phyloP scores from a whole-genome alignment of 2,113 vertebrate genomes.

The Herpailurus yagouaroundi region DNA sequence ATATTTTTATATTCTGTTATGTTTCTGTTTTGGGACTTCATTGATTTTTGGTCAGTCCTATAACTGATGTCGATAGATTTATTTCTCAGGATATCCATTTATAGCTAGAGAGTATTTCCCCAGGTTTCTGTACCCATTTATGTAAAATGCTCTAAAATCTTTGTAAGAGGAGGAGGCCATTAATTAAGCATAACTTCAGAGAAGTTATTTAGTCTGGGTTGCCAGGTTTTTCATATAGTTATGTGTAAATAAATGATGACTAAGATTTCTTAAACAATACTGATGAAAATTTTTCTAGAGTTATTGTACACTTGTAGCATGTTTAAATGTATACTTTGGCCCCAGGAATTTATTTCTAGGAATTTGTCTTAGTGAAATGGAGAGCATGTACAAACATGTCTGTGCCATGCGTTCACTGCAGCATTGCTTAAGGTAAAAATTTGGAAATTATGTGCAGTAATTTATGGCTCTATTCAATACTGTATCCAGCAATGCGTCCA shows the following conservation, averaged over 20 bases:
- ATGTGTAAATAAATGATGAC: background rate
- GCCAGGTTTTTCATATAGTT: background rate
- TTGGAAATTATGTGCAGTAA: background rate
- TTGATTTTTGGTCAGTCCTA: background rate
- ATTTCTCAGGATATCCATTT: background rate
- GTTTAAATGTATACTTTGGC: background rate
- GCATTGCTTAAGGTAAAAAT: background rate
- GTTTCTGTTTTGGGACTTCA: background rate
- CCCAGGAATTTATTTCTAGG: background rate
- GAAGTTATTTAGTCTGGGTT: background rate
- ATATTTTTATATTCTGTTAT: background rate
- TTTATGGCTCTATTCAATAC: background rate
- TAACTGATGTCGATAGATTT: background rate
- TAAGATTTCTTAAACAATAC: background rate
- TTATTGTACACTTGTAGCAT: background rate
- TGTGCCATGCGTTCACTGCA: background rate
- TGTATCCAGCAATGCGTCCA: background rate
- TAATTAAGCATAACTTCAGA: conserved; percentile 37
- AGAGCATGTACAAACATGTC: background rate
- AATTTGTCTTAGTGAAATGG: conserved; percentile 4
- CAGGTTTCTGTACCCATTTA: background rate
- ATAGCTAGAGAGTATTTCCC: background rate
- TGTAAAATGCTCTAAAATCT: conserved; percentile 14
- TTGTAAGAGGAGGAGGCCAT: background rate
- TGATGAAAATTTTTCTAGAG: background rate